Evolutionary conservation across 2,888 invertebrate species (phyloP).

Genomic region (Trachelus stipa): DNA sequence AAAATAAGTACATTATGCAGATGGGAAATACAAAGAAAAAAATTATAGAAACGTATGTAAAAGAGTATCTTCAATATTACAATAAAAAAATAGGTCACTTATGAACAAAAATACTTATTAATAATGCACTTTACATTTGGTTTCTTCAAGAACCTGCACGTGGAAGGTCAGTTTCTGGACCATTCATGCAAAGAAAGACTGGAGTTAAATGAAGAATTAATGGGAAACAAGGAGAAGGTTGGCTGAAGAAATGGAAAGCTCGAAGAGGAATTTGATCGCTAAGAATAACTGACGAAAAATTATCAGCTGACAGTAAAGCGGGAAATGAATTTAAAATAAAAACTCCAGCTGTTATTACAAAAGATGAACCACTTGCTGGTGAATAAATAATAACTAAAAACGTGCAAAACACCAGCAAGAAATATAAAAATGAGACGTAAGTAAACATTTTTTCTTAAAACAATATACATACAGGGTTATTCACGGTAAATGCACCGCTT

Average conservation of each 20-base stretch:
- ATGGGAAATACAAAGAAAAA: too few species aligned
- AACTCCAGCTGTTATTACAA: background rate
- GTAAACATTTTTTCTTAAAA: too few species aligned
- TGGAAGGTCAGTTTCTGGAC: background rate
- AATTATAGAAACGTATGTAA: background rate
- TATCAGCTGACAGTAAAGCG: background rate
- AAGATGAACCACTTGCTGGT: too few species aligned
- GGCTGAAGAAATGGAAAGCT: background rate
- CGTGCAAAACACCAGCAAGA: too few species aligned
- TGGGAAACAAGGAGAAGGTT: conserved; percentile 1
- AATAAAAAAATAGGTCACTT: background rate
- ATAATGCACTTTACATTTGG: conserved; percentile 1
- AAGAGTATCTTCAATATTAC: background rate
- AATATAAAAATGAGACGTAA: too few species aligned
- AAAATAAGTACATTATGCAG: too few species aligned
- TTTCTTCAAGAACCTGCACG: background rate
- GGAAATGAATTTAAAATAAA: background rate
- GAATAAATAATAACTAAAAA: too few species aligned
- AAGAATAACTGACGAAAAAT: background rate
- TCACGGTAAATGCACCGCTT: too few species aligned
- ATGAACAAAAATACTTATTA: background rate
- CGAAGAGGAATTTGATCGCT: background rate
- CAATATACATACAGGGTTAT: too few species aligned
- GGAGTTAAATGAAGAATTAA: conserved; percentile 6
- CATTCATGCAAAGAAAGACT: conserved; percentile 2